These are phyloP conservation scores for Erebia ligea DNA, from an alignment of 2,888 invertebrate species.

Conservation along the genomic window DNA sequence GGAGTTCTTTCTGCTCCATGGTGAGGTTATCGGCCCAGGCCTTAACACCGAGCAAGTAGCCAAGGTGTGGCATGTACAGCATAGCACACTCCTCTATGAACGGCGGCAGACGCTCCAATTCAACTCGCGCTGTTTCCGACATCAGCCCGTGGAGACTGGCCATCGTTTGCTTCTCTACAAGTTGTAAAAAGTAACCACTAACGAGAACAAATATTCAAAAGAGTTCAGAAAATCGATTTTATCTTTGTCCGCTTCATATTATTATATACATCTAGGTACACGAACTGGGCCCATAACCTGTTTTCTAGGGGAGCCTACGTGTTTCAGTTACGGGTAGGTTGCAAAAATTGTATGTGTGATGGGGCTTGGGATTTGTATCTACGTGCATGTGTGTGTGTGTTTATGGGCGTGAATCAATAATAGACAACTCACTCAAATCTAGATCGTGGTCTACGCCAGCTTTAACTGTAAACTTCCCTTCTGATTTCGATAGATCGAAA, in stretches of 20 bases:
- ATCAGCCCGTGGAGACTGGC: slow-evolving; percentile 88
- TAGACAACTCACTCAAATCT: slow-evolving; percentile 86
- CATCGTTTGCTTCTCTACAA: slow-evolving; percentile 86
- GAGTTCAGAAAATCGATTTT: too few relatives aligned
- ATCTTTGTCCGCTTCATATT: too few relatives aligned
- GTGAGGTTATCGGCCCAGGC: slow-evolving; percentile 83
- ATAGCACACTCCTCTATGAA: slow-evolving; percentile 87
- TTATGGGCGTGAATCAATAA: not conserved
- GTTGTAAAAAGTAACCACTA: not conserved
- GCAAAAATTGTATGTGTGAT: not conserved
- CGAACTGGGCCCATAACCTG: too few relatives aligned
- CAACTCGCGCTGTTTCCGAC: slow-evolving; percentile 87
- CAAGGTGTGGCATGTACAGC: slow-evolving; percentile 89
- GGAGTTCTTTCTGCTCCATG: slow-evolving; percentile 82
- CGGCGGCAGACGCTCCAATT: slow-evolving; percentile 86
- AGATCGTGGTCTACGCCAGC: slow-evolving; percentile 89
- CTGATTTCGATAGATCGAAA: slow-evolving; percentile 84
- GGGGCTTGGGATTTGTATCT: not conserved
- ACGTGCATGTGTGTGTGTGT: not conserved
- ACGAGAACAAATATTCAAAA: too few relatives aligned
- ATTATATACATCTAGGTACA: too few relatives aligned
- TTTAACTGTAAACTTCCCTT: slow-evolving; percentile 88
- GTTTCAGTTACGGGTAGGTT: too few relatives aligned
- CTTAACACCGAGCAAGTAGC: slow-evolving; percentile 90
- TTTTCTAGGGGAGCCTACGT: too few relatives aligned